Evolutionary conservation across 2,888 invertebrate species (phyloP).

Genomic region (Phytoseiulus persimilis): DNA sequence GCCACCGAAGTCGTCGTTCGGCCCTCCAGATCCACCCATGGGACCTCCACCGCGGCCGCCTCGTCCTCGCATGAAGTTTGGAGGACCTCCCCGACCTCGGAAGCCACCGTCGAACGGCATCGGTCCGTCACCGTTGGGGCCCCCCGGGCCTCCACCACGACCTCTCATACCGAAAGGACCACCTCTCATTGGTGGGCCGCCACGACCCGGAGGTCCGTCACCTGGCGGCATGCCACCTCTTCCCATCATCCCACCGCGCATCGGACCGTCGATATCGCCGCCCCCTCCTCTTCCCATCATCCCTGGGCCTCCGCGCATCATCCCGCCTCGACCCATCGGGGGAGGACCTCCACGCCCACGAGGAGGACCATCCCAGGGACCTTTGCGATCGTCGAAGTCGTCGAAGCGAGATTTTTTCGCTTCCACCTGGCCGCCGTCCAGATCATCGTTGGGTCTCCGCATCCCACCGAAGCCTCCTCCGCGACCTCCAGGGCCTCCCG

Average conservation of each 20-base stretch:
- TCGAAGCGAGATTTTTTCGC: conserved; percentile 24
- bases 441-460: neutral
- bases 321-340: neutral
- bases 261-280: neutral
- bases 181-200: conserved; percentile 14
- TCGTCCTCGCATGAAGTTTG: conserved; percentile 29
- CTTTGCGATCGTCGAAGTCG: conserved; percentile 9
- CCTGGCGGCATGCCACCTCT: neutral
- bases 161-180: conserved; percentile 32
- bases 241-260: conserved; percentile 21
- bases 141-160: conserved; percentile 7
- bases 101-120: conserved; percentile 22
- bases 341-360: conserved; percentile 12
- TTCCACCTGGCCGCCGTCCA: neutral
- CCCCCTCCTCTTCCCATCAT: neutral
- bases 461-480: neutral
- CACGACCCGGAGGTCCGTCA: conserved; percentile 27
- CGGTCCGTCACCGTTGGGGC: conserved; percentile 6
- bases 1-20: conserved; percentile 13
- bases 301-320: conserved; percentile 35
- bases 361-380: conserved; percentile 27
- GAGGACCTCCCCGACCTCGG: conserved; percentile 35
- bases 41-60: conserved; percentile 23
- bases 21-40: conserved; percentile 20
- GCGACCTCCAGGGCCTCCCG: neutral